Percentiles rank a stretch among this genome's conserved stretches.
phyloP scores from a whole-genome alignment of 1,140 invertebrate species.

The Onthophagus taurus region DNA sequence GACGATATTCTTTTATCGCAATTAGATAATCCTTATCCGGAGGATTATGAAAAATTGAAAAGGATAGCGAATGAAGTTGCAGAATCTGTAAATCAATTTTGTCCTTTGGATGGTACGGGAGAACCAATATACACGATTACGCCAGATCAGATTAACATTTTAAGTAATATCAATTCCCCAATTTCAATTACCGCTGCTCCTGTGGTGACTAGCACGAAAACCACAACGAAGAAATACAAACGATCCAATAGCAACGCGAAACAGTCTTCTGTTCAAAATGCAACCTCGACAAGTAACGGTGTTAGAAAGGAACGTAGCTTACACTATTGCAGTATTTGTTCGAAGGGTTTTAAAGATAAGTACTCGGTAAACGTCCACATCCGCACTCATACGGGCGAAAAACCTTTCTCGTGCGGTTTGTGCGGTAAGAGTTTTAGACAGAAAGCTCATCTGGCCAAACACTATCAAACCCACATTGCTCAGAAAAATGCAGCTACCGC shows the following conservation, averaged over 20 bases:
- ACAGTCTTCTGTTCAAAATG: slow-evolving; percentile 34
- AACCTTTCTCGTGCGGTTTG: slow-evolving; percentile 78
- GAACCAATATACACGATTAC: slow-evolving; percentile 43
- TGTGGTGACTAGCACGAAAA: slow-evolving; percentile 46
- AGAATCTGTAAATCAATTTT: slow-evolving; percentile 59
- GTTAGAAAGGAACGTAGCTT: slow-evolving; percentile 73
- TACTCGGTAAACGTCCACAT: slow-evolving; percentile 90
- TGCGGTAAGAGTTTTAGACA: slow-evolving; percentile 89
- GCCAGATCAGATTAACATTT: slow-evolving; percentile 37
- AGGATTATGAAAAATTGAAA: slow-evolving; percentile 65
- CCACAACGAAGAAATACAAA: slow-evolving; percentile 44
- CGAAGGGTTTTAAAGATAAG: slow-evolving; percentile 88
- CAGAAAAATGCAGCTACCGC: slow-evolving; percentile 50
- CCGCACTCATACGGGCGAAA: slow-evolving; percentile 82
- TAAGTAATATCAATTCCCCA: slow-evolving; percentile 30
- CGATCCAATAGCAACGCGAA: slow-evolving; percentile 36
- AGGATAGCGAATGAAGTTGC: slow-evolving; percentile 64
- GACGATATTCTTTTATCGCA: slow-evolving; percentile 64
- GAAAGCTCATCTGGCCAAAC: slow-evolving; percentile 94
- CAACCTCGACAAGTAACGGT: slow-evolving; percentile 44
- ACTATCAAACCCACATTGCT: slow-evolving; percentile 90
- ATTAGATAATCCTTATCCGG: slow-evolving; percentile 54
- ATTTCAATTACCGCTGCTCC: slow-evolving; percentile 31
- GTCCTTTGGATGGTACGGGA: slow-evolving; percentile 46
- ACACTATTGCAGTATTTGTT: slow-evolving; percentile 85